Conservation (phyloP, 2,888 invertebrate genomes). For the Hypomecis punctinalis region DNA sequence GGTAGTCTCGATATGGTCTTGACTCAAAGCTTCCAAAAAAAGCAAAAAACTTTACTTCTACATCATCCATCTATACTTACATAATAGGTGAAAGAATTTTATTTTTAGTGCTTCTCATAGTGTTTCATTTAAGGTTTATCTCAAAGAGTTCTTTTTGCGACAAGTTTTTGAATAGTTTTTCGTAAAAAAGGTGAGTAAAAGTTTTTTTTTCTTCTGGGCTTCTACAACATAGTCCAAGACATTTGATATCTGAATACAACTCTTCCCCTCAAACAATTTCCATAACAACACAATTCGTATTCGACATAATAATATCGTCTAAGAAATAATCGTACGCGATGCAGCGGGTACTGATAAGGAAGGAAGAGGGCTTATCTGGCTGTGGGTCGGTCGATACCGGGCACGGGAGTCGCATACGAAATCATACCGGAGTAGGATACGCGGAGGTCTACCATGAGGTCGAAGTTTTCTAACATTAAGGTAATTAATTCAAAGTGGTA, state of each 20-base stretch:
- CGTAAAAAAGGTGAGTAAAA: no score
- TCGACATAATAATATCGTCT: constrained; percentile 30
- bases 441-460: constrained; percentile 3
- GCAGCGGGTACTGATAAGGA: constrained; percentile 50
- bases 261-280: constrained; percentile 7
- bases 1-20: no score
- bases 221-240: not conserved
- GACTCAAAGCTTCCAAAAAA: no score
- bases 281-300: constrained; percentile 16
- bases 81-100: no score
- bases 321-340: constrained; percentile 48
- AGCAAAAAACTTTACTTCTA: no score
- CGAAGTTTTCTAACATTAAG: not conserved
- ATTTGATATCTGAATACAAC: not conserved
- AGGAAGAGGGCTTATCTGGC: constrained; percentile 54
- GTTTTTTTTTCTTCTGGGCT: no score
- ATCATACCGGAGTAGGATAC: constrained; percentile 32
- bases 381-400: constrained; percentile 71
- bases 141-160: no score
- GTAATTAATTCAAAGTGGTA: no score
- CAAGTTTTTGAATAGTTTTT: no score
- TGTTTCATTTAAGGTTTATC: no score
- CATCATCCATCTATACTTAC: no score
- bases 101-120: no score
- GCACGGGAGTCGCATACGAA: constrained; percentile 63